Conservation (phyloP, 2,888 invertebrate genomes). For the Melieria crassipennis region DNA sequence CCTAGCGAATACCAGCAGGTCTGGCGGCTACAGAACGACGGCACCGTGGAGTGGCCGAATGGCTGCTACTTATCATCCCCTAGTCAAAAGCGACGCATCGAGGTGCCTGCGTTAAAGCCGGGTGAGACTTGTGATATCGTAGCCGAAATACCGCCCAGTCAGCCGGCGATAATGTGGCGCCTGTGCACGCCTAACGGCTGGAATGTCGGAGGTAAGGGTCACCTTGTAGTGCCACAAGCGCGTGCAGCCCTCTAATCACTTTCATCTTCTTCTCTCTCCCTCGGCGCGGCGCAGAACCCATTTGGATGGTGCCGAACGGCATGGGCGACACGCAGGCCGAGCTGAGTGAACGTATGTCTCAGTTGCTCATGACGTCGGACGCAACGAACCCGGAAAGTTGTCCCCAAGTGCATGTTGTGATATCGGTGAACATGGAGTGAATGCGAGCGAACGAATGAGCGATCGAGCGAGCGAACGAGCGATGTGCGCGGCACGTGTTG, state of each 20-base stretch:
- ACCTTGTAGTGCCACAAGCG: conserved; percentile 18
- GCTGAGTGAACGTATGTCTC: conserved; percentile 64
- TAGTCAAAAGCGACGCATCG: conserved; percentile 62
- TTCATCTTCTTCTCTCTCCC: conserved; percentile 44
- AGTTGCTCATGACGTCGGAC: conserved; percentile 57
- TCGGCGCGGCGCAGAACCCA: conserved; percentile 64
- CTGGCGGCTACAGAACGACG: conserved; percentile 87
- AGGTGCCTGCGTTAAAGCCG: conserved; percentile 75
- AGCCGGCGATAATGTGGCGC: conserved; percentile 90
- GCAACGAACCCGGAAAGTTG: conserved; percentile 60
- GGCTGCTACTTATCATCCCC: conserved; percentile 80
- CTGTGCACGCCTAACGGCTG: conserved; percentile 87
- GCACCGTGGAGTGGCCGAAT: conserved; percentile 87
- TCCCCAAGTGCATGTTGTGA: conserved; percentile 66
- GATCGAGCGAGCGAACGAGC: conserved; percentile 11
- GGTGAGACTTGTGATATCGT: conserved; percentile 80
- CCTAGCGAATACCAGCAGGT: conserved; percentile 72
- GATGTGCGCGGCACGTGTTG: conserved; percentile 8
- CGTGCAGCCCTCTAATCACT: background rate
- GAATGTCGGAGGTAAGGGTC: conserved; percentile 86
- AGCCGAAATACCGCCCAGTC: conserved; percentile 76
- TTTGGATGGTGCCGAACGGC: conserved; percentile 64
- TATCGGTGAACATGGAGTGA: conserved; percentile 65
- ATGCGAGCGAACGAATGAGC: conserved; percentile 5
- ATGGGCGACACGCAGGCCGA: conserved; percentile 59